Base-by-base conservation (phyloP, 2,797 vertebrate genomes). In the Acanthornis magna region DNA sequence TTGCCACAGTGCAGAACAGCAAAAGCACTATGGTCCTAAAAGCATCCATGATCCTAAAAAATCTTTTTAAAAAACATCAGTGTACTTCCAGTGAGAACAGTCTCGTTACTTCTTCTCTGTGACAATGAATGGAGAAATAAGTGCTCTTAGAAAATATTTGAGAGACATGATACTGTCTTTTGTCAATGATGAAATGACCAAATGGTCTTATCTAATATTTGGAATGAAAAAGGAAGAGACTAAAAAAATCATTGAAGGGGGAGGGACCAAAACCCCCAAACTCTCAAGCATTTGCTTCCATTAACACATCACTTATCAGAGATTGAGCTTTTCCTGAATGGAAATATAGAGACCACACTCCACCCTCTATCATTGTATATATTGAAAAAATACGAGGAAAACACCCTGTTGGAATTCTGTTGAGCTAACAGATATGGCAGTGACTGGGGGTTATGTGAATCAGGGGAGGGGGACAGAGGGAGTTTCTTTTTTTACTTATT, bases 381-480 rank as follows among this genome's bases (percentile, higher is more conserved):
- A 14, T 7, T 27, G 51, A 29, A 81, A 81, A 75, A 79, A 88
- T 29, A 66, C 17, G 70, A 45, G 50, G 15, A 38, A 57, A 85
- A 58, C 9, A 70, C 5, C 6, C 65, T 71, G 18, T 3, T 63
- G 55, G 7, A 82, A 84, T 88, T 92, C 48, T 91, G 38, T 20
- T 82, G 30, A 79, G 16, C 13, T 58, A 63, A 58, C 13, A 81
- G 38, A 75, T 30, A 66, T 3, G 80, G 13, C 30, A 90, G 40
- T 47, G 7, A 53, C 32, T 60, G 16, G 3, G 16, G 1, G 1
- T 61, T 55, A 18, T 26, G 8, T 26, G 11, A 48, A 62, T 22
- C 4, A 11, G 2, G 4, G 18, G 17, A 4, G 2, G 1, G 5
- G 5, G 2, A 3, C 6, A 48, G 30, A 42, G 7, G 12, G 9